Evolutionary conservation across 2,888 invertebrate species (phyloP), one percentile per base, ranked within the genome.

Genomic region (Phaonia tiefii): DNA sequence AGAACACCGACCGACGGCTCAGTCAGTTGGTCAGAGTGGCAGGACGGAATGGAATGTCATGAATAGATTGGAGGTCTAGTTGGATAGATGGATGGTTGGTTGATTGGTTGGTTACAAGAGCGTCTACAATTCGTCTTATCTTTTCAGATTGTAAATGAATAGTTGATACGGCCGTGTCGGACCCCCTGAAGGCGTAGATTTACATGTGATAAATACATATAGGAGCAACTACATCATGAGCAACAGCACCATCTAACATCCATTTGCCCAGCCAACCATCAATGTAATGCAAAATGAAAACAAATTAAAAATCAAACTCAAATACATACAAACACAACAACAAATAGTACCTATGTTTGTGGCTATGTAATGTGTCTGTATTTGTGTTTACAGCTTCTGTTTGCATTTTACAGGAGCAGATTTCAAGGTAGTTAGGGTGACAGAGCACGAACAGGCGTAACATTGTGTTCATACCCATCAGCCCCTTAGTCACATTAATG

Each of bases 11-110:
- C 2, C 8, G 8, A 8, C 31, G n/a, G n/a, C n/a, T 49, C 54
- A 54, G 44, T 69, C 60, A 78, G 63, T 69, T 66, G 69, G 67
- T 67, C 58, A 63, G 15, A 67, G 5, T 22, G 54, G 54, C 25
- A 22, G 5, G 25, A 11, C 54, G 10, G 1, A 11, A 54, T 25
- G 54, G 25, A 54, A 13, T 10, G 22, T 31, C 31, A 54, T 54
- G 54, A 22, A 54, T 54, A 31, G 25, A 1, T 11, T 49, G 49
- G 20, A 8, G 1, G 20, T 17, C 3, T 8, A 22, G 54, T 22
- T 25, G 25, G 25, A 22, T 25, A 22, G 22, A 13, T 54, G 54
- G 54, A 22, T 54, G 22, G 31, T 3, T 25, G 54, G 54, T 54
- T 25, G 25, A 13, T 54, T 25, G 54, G 25, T 54, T 54, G 54